Base-by-base conservation (phyloP, 2,797 vertebrate genomes). In the Hapalemur alaotrensis region DNA sequence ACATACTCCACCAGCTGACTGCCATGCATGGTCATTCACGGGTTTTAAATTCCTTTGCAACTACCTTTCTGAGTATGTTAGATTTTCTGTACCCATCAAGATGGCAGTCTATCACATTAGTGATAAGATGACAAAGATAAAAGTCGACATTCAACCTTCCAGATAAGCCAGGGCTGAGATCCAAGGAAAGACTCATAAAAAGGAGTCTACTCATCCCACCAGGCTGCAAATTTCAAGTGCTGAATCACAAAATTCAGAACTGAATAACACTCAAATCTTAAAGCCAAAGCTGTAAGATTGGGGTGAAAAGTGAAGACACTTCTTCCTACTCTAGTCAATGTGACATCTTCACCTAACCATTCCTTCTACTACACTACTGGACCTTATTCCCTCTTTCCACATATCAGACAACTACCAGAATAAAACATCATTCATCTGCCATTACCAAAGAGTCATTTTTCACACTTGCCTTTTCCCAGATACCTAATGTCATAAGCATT, bases 41-140 rank as follows among this genome's bases (percentile, higher is more conserved):
- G 82, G 48, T 86, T 83, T 91, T 90, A 82, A 73, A 75, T 89
- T 86, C 57, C 63, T 41, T 95, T 81, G 43, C 63, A 89, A 81
- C 35, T 61, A 80, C 59, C 25, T 93, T 93, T 84, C 78, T 75
- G 38, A 54, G 52, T 30, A 20, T 57, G 69, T 38, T 75, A 82
- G 23, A 95, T 57, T 50, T 54, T 69, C 50, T 32, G 52, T 43
- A 52, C 46, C 32, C 32, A 78, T 67, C 46, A 96, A 83, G 61
- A 65, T 28, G 43, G 50, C 14, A 67, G 43, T 32, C 32, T 90
- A 30, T 89, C 38, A 72, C 38, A 80, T 54, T 38, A 69, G 32
- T 61, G 46, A 94, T 59, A 70, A 85, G 41, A 93, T 20, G 14
- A 88, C 17, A 88, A 46, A 87, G 59, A 83, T 28, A 5, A 38